phyloP scores from a whole-genome alignment of 2,113 vertebrate species.

The Thryonomys swinderianus region DNA sequence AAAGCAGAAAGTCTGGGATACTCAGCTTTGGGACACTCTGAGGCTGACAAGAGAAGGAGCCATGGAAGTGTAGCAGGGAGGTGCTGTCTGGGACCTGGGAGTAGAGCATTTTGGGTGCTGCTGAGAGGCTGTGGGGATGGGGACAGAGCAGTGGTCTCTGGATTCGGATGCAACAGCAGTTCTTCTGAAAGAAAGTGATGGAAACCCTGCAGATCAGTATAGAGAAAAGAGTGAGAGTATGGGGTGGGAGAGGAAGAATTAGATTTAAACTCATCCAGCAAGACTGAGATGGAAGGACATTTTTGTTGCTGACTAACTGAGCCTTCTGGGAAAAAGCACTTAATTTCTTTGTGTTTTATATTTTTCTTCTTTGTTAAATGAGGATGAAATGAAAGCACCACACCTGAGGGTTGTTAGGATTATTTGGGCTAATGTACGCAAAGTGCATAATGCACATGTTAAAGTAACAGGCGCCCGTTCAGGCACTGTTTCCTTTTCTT shows the following conservation, averaged over 20 bases:
- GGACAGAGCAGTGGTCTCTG: not conserved
- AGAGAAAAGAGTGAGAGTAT: not conserved
- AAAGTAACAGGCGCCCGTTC: not conserved
- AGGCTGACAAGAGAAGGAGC: not conserved
- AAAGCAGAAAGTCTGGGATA: not conserved
- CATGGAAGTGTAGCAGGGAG: not conserved
- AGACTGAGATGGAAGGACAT: not conserved
- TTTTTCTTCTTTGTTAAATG: slow-evolving; percentile 13
- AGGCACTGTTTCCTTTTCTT: not conserved
- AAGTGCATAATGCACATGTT: not conserved
- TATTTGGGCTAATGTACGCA: not conserved
- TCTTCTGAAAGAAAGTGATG: not conserved
- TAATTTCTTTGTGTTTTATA: slow-evolving; percentile 17
- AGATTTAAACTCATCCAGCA: not conserved
- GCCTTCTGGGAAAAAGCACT: not conserved
- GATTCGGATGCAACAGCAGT: not conserved
- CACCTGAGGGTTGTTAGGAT: not conserved
- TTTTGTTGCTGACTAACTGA: not conserved
- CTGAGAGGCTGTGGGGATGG: not conserved
- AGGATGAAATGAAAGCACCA: not conserved
- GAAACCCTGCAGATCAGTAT: not conserved
- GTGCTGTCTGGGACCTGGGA: not conserved
- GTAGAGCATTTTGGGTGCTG: not conserved
- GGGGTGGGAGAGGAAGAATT: not conserved
- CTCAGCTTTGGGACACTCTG: not conserved